phyloP scores from a whole-genome alignment of 2,113 vertebrate genomes.

The Phalacrocorax brasilianus region DNA sequence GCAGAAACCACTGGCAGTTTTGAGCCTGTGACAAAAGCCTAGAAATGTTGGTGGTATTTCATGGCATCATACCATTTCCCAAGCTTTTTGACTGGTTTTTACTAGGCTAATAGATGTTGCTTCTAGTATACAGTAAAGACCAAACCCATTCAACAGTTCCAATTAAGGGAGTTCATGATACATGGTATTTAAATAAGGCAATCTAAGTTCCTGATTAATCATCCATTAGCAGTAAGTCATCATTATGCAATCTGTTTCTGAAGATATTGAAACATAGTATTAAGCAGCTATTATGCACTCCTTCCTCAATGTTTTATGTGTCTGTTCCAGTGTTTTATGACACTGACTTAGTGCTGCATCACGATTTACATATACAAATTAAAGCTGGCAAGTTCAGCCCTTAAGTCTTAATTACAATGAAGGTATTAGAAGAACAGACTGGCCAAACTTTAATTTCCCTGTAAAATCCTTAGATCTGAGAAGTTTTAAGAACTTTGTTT shows the following conservation, averaged over 20 bases:
- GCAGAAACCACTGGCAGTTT: not conserved
- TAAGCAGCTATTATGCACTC: not conserved
- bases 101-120: not conserved
- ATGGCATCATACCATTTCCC: not conserved
- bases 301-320: not conserved
- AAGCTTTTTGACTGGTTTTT: not conserved
- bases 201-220: not conserved
- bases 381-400: not conserved
- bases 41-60: not conserved
- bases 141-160: not conserved
- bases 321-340: not conserved
- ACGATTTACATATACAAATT: not conserved
- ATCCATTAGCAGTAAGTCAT: not conserved
- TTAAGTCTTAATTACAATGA: not conserved
- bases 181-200: not conserved
- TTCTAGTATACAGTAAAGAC: not conserved
- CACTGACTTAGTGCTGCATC: not conserved
- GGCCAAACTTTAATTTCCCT: not conserved
- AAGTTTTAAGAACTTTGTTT: not conserved
- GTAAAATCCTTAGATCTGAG: not conserved
- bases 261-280: not conserved
- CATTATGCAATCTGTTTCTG: not conserved
- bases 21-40: not conserved
- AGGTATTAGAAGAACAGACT: not conserved
- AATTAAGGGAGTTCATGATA: not conserved